phyloP scores from a whole-genome alignment of 92 coral and sea anemone genomes.

The Epizoanthus rinbou region DNA sequence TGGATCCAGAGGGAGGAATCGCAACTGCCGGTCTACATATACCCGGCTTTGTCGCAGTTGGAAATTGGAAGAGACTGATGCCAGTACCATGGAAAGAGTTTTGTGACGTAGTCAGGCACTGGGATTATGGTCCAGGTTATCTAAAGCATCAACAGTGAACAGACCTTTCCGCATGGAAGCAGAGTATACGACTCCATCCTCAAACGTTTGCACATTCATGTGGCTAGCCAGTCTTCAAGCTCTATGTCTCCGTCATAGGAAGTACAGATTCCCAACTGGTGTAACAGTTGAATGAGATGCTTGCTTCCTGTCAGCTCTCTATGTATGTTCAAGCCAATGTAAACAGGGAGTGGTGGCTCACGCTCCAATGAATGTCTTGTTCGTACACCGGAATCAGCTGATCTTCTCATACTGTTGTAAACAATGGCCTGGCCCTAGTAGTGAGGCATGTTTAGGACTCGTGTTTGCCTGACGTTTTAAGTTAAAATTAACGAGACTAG shows the following conservation, averaged over 20 bases:
- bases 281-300: conserved; percentile 5
- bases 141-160: conserved; percentile 29
- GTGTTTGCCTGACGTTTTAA: neutral
- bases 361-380: conserved; percentile 5
- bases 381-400: neutral
- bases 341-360: conserved; percentile 26
- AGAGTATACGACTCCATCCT: conserved; percentile 6
- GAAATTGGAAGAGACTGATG: conserved; percentile 23
- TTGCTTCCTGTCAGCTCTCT: conserved; percentile 17
- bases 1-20: neutral
- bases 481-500: too few species aligned
- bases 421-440: conserved; percentile 3
- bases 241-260: conserved; percentile 27
- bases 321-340: conserved; percentile 26
- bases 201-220: neutral
- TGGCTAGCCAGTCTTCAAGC: neutral
- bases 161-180: neutral
- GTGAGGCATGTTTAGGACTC: conserved; percentile 31
- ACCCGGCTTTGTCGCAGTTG: neutral
- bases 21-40: neutral
- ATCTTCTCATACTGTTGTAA: neutral
- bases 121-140: conserved; percentile 37
- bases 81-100: conserved; percentile 31
- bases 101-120: conserved; percentile 8
- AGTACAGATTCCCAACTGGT: conserved; percentile 23